A percentile compares a stretch with the other conserved stretches of the same genome.
phyloP scores from a whole-genome alignment of 1,140 invertebrate species.

The Schmidtea mediterranea region DNA sequence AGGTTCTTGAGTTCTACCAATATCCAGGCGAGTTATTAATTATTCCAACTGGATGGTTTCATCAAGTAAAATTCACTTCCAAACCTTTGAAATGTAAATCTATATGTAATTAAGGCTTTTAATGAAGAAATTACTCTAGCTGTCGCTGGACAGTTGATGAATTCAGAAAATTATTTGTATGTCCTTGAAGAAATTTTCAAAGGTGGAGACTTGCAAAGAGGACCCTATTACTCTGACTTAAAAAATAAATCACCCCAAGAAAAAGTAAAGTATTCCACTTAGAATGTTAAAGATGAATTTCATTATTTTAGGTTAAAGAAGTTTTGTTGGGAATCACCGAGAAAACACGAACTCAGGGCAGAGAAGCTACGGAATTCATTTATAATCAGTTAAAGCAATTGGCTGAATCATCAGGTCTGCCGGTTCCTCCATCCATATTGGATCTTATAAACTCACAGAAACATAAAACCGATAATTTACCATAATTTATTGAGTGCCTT shows the following conservation, averaged over 20 bases:
- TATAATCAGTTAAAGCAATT: too few species aligned
- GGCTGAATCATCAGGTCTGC: too few species aligned
- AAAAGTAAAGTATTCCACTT: too few species aligned
- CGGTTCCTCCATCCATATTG: too few species aligned
- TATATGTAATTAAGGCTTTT: slow-evolving; percentile 13
- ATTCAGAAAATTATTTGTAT: slow-evolving; percentile 18
- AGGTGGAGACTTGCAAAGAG: not conserved
- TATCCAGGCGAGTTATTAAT: slow-evolving; percentile 20
- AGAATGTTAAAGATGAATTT: too few species aligned
- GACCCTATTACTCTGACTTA: not conserved
- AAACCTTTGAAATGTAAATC: not conserved
- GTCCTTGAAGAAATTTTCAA: slow-evolving; percentile 23
- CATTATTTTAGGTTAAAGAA: too few species aligned
- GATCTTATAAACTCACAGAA: too few species aligned
- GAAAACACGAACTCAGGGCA: too few species aligned
- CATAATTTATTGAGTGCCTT: too few species aligned
- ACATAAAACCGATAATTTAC: too few species aligned
- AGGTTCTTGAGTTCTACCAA: slow-evolving; percentile 18
- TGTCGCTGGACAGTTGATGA: slow-evolving; percentile 21
- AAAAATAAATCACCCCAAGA: not conserved
- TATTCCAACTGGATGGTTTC: slow-evolving; percentile 24
- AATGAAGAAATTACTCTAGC: slow-evolving; percentile 20
- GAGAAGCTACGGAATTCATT: too few species aligned
- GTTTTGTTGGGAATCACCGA: too few species aligned
- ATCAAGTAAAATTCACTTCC: slow-evolving; percentile 15